phyloP scores from a whole-genome alignment of 2,113 vertebrate genomes.

The Mesocricetus auratus region DNA sequence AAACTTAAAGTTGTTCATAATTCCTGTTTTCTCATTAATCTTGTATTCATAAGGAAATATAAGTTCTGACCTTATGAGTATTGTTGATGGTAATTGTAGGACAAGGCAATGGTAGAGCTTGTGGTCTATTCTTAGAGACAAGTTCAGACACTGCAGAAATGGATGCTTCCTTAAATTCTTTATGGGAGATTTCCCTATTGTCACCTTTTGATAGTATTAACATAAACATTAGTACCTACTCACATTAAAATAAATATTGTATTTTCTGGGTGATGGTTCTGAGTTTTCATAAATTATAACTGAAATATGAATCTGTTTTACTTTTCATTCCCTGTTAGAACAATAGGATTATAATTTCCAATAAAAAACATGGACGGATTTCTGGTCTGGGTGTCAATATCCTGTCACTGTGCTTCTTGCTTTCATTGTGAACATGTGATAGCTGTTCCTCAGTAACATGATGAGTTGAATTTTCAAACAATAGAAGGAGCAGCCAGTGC shows the following conservation, averaged over 20 bases:
- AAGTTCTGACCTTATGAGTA: not conserved
- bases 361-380: conserved; percentile 22
- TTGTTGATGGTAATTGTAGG: conserved; percentile 10
- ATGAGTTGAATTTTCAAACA: conserved; percentile 54
- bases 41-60: conserved; percentile 19
- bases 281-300: conserved; percentile 4
- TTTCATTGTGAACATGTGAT: not conserved
- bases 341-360: conserved; percentile 1
- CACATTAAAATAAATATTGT: not conserved
- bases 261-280: not conserved
- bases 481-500: not conserved
- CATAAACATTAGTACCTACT: not conserved
- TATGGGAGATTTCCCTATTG: not conserved
- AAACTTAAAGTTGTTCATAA: not conserved
- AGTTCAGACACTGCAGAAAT: conserved; percentile 21
- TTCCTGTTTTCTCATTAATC: conserved; percentile 25
- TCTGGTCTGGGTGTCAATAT: not conserved
- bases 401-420: conserved; percentile 3
- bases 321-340: conserved; percentile 23
- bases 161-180: not conserved
- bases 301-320: not conserved
- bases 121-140: not conserved
- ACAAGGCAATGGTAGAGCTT: not conserved
- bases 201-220: not conserved
- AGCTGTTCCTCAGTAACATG: conserved; percentile 15